Percentiles rank a stretch among this genome's conserved stretches.
Conservation (phyloP, 2,888 invertebrate species). For the Drosophila flavopinicola region DNA sequence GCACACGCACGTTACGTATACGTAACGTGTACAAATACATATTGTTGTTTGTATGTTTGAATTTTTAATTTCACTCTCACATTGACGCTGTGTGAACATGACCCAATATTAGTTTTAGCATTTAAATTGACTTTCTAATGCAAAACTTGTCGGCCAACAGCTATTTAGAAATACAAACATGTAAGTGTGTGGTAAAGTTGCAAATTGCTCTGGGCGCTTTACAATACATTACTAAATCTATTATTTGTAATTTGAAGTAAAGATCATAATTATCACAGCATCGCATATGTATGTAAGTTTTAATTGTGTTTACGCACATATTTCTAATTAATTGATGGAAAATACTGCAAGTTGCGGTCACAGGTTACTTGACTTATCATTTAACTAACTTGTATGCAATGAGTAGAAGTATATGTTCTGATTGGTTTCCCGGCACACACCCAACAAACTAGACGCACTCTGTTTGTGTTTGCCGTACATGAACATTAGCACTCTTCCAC, state of each 20-base stretch:
- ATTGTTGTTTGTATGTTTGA: neutral
- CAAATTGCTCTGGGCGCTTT: slow-evolving; percentile 23
- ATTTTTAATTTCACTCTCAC: slow-evolving; percentile 1
- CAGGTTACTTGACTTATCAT: slow-evolving; percentile 6
- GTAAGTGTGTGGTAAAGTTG: slow-evolving; percentile 13
- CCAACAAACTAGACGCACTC: slow-evolving; percentile 18
- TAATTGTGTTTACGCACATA: neutral
- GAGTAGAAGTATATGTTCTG: slow-evolving; percentile 13
- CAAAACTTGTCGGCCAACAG: slow-evolving; percentile 1
- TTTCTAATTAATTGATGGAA: slow-evolving; percentile 5
- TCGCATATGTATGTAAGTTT: neutral
- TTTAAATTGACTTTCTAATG: slow-evolving; percentile 13
- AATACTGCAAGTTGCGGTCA: neutral
- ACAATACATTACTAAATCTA: slow-evolving; percentile 28
- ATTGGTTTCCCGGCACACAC: slow-evolving; percentile 19
- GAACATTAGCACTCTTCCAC: slow-evolving; percentile 47
- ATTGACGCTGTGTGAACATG: neutral
- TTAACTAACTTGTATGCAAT: slow-evolving; percentile 2
- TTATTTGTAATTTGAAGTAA: slow-evolving; percentile 46
- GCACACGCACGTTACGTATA: neutral
- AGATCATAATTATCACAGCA: neutral
- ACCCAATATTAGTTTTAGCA: neutral
- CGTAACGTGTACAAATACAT: neutral
- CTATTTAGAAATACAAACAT: too few species aligned
- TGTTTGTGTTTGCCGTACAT: slow-evolving; percentile 40